Percentiles rank a stretch among this genome's conserved stretches.
Conservation (phyloP, 2,113 vertebrate species). For the Engystomops pustulosus region DNA sequence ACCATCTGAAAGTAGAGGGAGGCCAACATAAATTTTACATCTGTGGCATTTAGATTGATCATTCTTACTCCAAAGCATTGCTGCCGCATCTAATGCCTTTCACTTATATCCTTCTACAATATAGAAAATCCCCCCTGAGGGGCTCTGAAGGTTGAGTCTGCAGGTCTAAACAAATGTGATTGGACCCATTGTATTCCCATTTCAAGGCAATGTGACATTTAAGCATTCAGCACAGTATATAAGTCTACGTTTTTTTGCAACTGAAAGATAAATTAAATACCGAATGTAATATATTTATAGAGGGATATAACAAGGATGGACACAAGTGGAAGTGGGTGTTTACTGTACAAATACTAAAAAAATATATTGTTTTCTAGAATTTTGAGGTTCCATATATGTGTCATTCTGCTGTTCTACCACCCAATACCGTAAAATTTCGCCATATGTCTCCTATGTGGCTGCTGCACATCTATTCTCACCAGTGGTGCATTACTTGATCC, state of each 20-base stretch:
- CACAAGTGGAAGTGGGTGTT: no score
- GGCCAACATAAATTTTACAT: conserved; percentile 20
- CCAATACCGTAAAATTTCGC: no score
- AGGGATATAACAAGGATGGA: no score
- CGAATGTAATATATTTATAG: no score
- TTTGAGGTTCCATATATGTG: no score
- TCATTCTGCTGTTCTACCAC: no score
- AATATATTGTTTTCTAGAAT: no score
- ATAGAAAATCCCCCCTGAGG: conserved; percentile 6
- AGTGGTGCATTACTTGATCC: conserved; percentile 9
- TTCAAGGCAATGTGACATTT: background rate
- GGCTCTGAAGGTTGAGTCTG: background rate
- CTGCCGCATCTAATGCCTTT: background rate
- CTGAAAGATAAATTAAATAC: no score
- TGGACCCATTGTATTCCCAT: conserved; percentile 12
- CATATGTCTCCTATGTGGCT: no score
- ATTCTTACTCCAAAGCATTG: background rate
- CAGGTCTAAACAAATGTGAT: conserved; percentile 3
- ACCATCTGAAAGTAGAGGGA: background rate
- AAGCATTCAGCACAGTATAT: background rate
- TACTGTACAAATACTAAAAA: no score
- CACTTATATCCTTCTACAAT: conserved; percentile 1
- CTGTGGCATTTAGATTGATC: conserved; percentile 21
- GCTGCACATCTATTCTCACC: background rate
- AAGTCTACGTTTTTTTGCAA: no score